Base-by-base conservation (phyloP, 2,113 vertebrate genomes). In the Macquaria australasica region DNA sequence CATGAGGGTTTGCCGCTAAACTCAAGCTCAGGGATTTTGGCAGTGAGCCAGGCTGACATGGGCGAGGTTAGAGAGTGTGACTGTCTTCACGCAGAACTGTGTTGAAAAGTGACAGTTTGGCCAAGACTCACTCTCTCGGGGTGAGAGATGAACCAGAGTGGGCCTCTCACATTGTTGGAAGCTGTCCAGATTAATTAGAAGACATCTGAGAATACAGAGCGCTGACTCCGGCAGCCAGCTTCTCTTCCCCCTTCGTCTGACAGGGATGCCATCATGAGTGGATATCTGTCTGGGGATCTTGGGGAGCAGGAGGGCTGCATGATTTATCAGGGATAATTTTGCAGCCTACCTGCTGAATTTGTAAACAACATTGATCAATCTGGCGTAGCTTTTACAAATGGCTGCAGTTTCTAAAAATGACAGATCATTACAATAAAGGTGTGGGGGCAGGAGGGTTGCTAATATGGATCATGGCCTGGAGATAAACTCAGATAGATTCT, bases 321-420 rank as follows among this genome's bases (percentile, higher is more conserved):
- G 91, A 96, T 96, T 95, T 91, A 96, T 94, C 88, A 83, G 79
- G 67, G 73, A 92, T 92, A 78, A 92, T 92, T 95, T 91, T 69
- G 86, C 79, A 82, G 79, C 80, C 78, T 90, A 95, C 92, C 92
- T 92, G 84, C 92, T 90, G 91, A 93, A 95, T 94, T 88, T 87
- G 90, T 95, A 94, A 95, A 94, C 92, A 94, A 80, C 93, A 91
- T 91, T 91, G 94, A 95, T 95, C 91, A 93, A 87, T 90, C 79
- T 87, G 80, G 71, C 77, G 34, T 72, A 31, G 69, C 77, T 53
- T 84, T 91, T 87, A 92, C 84, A 92, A 95, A 95, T 92, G 90
- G 83, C 82, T 81, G 79, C 78, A 71, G 88, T 88, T 90, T 88
- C 83, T 87, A 90, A 89, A 94, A 91, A 94, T 94, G 94, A 94